Evolutionary conservation across 2,888 invertebrate genomes (phyloP), one percentile per base, ranked within the genome.

Genomic region (Cataglyphis albicans): DNA sequence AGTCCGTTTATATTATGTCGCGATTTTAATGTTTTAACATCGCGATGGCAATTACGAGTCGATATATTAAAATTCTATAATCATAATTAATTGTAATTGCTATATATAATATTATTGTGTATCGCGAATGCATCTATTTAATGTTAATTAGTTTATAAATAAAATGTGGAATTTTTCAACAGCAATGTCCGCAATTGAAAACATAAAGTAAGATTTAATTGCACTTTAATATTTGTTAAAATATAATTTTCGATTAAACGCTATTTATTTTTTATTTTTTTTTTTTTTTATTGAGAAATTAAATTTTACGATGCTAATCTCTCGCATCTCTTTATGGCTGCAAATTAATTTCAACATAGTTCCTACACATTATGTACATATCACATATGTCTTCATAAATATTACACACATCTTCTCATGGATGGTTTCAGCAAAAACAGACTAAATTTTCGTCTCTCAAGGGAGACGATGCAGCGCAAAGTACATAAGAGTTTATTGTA

Each of bases 371-470:
- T 52, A 38, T 18, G 3, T 41, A 15, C 48, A 68, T n/a, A n/a
- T 52, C 12, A 3, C n/a, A 41, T 59, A 59, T 44, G 18, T 64
- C 75, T n/a, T 52, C 52, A n/a, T 52, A 52, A 52, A 52, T 52
- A 52, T 52, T 52, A 21, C 35, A 32, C 44, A 7, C 25, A 10
- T 59, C 29, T 32, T 59, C 32, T 18, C 32, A n/a, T 32, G 32
- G 76, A 38, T 29, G 15, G 41, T 76, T 59, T 25, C 12, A 18
- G 78, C 78, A 59, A 80, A 80, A 70, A 80, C 72, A 70, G 7
- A 44, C 18, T 67, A 59, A 80, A 72, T 59, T 80, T 80, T 59
- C 68, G 59, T 18, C 18, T 21, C 78, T 72, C 72, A 9, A 12
- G 78, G 59, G 44, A 78, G 48, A n/a, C 21, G 44, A 44, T 41